Evolutionary conservation across 2,113 vertebrate species (phyloP).

Genomic region (Trichechus manatus): DNA sequence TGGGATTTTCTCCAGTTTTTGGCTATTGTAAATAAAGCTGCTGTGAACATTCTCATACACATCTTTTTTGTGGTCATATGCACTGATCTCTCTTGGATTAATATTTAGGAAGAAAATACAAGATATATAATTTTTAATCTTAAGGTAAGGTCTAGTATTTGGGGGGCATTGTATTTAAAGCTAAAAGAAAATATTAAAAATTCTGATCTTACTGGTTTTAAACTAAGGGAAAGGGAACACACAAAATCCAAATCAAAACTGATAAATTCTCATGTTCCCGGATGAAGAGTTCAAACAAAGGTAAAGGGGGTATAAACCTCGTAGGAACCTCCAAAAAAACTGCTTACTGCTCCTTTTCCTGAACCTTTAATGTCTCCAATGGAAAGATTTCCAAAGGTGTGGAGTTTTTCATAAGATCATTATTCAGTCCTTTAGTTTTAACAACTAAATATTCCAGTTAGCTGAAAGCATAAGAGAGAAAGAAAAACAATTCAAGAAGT

Average conservation of each 20-base stretch:
- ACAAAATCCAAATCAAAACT: constrained; percentile 55
- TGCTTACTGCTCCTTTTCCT: background rate
- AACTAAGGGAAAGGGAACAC: background rate
- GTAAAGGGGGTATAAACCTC: background rate
- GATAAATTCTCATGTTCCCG: background rate
- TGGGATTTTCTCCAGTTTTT: background rate
- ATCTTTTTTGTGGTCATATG: background rate
- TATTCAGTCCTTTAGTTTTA: constrained; percentile 8
- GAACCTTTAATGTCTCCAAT: background rate
- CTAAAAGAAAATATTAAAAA: constrained; percentile 40
- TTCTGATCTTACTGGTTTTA: background rate
- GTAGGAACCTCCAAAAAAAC: background rate
- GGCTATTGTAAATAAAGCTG: background rate
- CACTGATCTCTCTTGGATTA: constrained; percentile 28
- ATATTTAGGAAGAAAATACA: background rate
- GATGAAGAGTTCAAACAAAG: background rate
- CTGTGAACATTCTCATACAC: background rate
- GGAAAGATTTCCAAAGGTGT: constrained; percentile 1
- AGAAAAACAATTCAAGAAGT: constrained; percentile 30
- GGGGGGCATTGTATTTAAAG: background rate
- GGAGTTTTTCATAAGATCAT: background rate
- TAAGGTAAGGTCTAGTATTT: background rate
- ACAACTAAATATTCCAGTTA: background rate
- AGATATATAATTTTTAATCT: background rate
- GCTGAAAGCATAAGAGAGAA: background rate